Percentiles rank a stretch among this genome's conserved stretches.
phyloP scores from a whole-genome alignment of 1,140 invertebrate species.

The Holotrichia oblita region DNA sequence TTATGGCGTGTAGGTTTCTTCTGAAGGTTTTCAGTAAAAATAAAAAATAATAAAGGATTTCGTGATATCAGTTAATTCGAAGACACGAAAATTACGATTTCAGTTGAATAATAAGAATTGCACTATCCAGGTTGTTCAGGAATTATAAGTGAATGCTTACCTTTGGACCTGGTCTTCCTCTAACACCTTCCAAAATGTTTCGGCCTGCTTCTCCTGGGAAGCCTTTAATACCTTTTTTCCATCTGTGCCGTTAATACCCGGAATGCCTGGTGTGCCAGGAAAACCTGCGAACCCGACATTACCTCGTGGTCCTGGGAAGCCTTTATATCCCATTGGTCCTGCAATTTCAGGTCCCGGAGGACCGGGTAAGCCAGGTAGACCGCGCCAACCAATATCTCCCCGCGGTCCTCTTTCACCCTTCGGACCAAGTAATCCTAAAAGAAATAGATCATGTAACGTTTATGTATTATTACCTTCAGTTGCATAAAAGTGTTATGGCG shows the following conservation, averaged over 20 bases:
- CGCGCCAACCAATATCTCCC: conserved; percentile 74
- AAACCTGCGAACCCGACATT: conserved; percentile 70
- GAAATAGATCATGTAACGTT: conserved; percentile 9
- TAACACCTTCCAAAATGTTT: conserved; percentile 57
- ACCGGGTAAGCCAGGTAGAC: conserved; percentile 70
- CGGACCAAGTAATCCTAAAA: conserved; percentile 65
- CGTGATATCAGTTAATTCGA: no score
- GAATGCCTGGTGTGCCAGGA: conserved; percentile 62
- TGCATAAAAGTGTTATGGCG: neutral
- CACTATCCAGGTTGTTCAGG: no score
- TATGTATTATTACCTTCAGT: no score
- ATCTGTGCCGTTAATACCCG: conserved; percentile 59
- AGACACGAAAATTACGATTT: no score
- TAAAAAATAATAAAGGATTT: no score
- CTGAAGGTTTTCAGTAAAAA: no score
- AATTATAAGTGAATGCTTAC: no score
- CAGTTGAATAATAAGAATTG: no score
- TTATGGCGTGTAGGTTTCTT: no score
- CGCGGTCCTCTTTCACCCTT: conserved; percentile 66
- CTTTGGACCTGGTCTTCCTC: conserved; percentile 67
- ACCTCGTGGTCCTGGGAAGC: conserved; percentile 68
- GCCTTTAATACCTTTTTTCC: conserved; percentile 70
- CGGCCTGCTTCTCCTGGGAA: conserved; percentile 63
- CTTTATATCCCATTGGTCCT: conserved; percentile 71
- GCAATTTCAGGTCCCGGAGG: conserved; percentile 67